Percentiles rank a stretch among this genome's conserved stretches.
These are phyloP conservation scores for Aromia moschata DNA, from an alignment of 2,888 invertebrate genomes.

Conservation along the genomic window DNA sequence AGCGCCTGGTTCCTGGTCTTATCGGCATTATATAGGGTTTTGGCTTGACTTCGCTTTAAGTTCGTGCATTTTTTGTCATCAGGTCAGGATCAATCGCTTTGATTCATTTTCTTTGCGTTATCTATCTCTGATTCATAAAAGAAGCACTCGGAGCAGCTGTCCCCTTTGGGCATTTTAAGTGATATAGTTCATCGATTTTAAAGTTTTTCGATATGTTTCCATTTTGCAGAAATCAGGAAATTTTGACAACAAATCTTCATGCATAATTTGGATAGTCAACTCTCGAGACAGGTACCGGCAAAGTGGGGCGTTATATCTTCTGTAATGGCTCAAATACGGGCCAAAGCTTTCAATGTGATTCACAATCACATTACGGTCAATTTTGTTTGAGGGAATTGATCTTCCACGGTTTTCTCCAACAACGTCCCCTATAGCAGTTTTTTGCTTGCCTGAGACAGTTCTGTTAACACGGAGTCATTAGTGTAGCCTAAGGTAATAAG, in stretches of 20 bases:
- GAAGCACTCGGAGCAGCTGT: constrained; percentile 22
- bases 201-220: constrained; percentile 20
- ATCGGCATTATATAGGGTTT: constrained; percentile 48
- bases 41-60: constrained; percentile 21
- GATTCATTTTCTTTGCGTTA: constrained; percentile 15
- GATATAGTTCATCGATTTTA: constrained; percentile 28
- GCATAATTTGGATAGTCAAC: constrained; percentile 24
- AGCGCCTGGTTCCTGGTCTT: neutral
- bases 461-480: constrained; percentile 19
- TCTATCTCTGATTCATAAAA: constrained; percentile 8
- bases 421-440: constrained; percentile 17
- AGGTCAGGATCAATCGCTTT: constrained; percentile 7
- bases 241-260: constrained; percentile 23
- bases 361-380: constrained; percentile 19
- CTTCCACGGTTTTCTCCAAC: constrained; percentile 24
- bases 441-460: constrained; percentile 22
- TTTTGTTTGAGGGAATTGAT: constrained; percentile 21
- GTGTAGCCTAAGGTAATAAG: constrained; percentile 22
- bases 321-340: constrained; percentile 31
- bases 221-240: constrained; percentile 24
- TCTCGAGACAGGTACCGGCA: constrained; percentile 25
- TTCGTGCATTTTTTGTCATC: constrained; percentile 13
- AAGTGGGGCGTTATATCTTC: constrained; percentile 25
- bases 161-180: constrained; percentile 26
- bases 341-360: constrained; percentile 27